phyloP scores from a whole-genome alignment of 2,113 vertebrate genomes.

The Pristiophorus japonicus region DNA sequence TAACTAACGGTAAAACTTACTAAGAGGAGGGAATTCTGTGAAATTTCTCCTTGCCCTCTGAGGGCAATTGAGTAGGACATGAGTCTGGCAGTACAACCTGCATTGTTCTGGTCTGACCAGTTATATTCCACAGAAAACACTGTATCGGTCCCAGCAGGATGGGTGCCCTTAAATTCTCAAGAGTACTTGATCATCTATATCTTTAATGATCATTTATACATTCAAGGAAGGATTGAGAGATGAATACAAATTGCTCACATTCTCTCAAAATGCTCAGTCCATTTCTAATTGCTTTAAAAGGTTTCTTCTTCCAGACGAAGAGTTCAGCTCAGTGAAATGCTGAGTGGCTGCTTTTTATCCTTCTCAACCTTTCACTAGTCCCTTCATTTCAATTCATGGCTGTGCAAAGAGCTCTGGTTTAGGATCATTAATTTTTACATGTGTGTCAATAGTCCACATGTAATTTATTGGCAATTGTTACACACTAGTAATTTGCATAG shows the following conservation, averaged over 20 bases:
- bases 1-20: not conserved
- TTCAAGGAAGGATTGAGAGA: not conserved
- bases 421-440: not conserved
- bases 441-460: not conserved
- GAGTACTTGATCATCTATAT: not conserved
- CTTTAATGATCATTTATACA: not conserved
- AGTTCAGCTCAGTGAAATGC: not conserved
- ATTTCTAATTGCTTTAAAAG: slow-evolving; percentile 26
- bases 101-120: not conserved
- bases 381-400: not conserved
- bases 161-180: not conserved
- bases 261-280: slow-evolving; percentile 1
- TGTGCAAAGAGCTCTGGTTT: not conserved
- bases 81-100: not conserved
- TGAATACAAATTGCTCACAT: not conserved
- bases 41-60: not conserved
- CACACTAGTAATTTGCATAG: not conserved
- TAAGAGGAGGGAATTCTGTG: not conserved
- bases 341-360: slow-evolving; percentile 1
- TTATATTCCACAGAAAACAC: not conserved
- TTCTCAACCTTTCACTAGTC: not conserved
- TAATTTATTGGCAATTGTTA: slow-evolving; percentile 29
- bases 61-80: not conserved
- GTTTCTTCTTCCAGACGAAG: not conserved
- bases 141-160: not conserved